These are phyloP conservation scores for Naja naja DNA, from an alignment of 2,113 vertebrate species.

Conservation along the genomic window DNA sequence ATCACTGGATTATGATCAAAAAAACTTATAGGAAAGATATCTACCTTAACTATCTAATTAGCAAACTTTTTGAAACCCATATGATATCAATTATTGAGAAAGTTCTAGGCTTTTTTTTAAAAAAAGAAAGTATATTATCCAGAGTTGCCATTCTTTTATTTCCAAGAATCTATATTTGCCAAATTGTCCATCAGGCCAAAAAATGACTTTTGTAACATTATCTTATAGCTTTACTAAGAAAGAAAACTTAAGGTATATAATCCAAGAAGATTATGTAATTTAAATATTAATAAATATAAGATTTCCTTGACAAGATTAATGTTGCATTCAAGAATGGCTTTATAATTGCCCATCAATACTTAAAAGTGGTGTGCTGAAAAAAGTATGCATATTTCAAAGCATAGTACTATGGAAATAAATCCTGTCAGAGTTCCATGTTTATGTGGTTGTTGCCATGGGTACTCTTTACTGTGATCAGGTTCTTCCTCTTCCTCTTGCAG, in stretches of 20 bases:
- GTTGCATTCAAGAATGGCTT: background rate
- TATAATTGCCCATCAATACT: background rate
- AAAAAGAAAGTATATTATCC: background rate
- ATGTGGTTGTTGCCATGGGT: background rate
- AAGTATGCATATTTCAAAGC: no score
- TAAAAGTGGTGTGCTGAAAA: background rate
- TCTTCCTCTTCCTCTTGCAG: slow-evolving; percentile 60
- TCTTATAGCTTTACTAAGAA: background rate
- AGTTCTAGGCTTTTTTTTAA: background rate
- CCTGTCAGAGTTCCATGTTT: background rate
- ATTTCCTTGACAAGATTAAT: background rate
- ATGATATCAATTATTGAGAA: no score
- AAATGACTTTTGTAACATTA: background rate
- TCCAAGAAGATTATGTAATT: background rate
- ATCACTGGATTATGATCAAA: no score
- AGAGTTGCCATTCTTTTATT: background rate
- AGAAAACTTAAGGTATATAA: background rate
- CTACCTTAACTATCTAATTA: no score
- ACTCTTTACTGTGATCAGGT: background rate
- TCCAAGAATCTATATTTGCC: background rate
- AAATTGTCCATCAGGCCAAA: background rate
- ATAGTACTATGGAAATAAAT: background rate
- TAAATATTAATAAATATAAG: background rate
- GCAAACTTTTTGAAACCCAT: no score
- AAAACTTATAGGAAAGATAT: no score